These are phyloP conservation scores for Patella depressa DNA, from an alignment of 2,888 invertebrate species.

Conservation along the genomic window DNA sequence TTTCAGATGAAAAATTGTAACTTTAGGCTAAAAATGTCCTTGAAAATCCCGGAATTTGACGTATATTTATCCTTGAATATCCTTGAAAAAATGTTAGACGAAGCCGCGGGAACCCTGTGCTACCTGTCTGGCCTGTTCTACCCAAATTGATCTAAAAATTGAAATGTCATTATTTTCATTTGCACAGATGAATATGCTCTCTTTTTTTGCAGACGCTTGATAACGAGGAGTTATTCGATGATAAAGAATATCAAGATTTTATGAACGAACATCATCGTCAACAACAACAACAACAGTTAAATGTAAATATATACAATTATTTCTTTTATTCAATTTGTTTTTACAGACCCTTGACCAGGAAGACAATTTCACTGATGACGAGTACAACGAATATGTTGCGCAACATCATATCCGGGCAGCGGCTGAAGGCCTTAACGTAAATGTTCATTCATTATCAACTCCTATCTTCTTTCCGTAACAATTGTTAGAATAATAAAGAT, in stretches of 20 bases:
- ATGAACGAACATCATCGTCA: conserved; percentile 42
- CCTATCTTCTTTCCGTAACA: no score
- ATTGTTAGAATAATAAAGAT: no score
- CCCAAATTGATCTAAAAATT: no score
- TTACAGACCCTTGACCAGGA: conserved; percentile 81
- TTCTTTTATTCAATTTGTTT: not conserved
- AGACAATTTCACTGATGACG: conserved; percentile 85
- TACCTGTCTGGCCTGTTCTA: no score
- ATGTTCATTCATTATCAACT: not conserved
- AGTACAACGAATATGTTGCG: conserved; percentile 81
- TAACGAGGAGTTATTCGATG: conserved; percentile 85
- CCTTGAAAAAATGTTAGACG: no score
- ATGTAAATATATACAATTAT: no score
- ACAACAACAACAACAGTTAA: not conserved
- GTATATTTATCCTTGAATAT: no score
- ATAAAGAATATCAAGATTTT: conserved; percentile 87
- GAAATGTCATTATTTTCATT: not conserved
- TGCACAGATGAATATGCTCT: not conserved
- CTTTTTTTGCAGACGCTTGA: conserved; percentile 76
- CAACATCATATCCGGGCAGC: conserved; percentile 28
- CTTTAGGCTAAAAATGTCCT: no score
- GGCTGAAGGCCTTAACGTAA: not conserved
- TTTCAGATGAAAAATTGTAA: no score
- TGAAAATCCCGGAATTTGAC: no score
- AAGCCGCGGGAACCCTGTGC: no score